phyloP scores from a whole-genome alignment of 2,888 invertebrate genomes.

The Prostheceraeus crozeri region DNA sequence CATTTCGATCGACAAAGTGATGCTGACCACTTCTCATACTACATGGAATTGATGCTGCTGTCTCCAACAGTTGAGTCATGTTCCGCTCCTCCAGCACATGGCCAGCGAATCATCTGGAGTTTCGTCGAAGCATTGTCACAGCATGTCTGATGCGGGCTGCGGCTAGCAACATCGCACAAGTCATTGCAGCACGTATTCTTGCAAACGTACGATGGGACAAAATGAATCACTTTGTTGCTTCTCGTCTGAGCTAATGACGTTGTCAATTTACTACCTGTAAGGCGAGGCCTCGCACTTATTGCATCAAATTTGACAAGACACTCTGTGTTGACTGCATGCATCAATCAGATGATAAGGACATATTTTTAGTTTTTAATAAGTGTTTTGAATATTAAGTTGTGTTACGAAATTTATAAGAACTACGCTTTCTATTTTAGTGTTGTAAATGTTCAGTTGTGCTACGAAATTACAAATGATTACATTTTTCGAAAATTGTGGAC shows the following conservation, averaged over 20 bases:
- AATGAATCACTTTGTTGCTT: constrained; percentile 1
- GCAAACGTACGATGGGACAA: constrained; percentile 14
- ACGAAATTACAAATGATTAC: too few relatives aligned
- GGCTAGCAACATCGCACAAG: neutral
- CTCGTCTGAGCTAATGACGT: neutral
- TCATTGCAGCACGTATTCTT: neutral
- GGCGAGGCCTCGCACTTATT: constrained; percentile 18
- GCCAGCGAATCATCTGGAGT: neutral
- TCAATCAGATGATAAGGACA: too few relatives aligned
- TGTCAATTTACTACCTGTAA: constrained; percentile 6
- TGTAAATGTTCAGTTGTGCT: too few relatives aligned
- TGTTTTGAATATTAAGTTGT: too few relatives aligned
- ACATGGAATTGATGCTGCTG: constrained; percentile 13
- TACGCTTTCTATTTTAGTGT: too few relatives aligned
- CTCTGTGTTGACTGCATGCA: constrained; percentile 22
- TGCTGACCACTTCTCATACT: constrained; percentile 26
- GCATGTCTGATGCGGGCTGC: constrained; percentile 5
- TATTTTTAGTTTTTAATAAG: too few relatives aligned
- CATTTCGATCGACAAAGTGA: constrained; percentile 22
- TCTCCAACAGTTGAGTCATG: constrained; percentile 20
- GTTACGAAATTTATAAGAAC: too few relatives aligned
- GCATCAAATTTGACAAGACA: constrained; percentile 20
- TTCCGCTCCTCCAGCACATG: constrained; percentile 2
- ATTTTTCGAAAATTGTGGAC: too few relatives aligned
- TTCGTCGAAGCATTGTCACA: neutral